Evolutionary conservation across 1,140 invertebrate genomes (phyloP).

Genomic region (Eupristina koningsbergeri): DNA sequence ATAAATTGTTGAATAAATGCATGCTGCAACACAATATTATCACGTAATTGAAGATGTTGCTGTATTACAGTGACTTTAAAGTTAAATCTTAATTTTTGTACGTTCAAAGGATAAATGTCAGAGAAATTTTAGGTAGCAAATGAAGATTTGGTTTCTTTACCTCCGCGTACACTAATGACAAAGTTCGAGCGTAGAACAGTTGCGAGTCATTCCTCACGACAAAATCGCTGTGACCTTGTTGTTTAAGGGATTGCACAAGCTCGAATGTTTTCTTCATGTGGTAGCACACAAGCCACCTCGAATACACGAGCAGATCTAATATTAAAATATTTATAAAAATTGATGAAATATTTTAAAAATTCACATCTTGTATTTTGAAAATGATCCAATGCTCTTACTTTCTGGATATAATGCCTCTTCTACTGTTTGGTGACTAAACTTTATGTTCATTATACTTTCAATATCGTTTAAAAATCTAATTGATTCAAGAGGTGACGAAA

Average conservation of each 20-base stretch:
- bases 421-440: slow-evolving; percentile 70
- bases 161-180: slow-evolving; percentile 86
- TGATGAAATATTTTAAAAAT: background rate
- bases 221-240: slow-evolving; percentile 79
- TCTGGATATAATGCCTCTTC: slow-evolving; percentile 70
- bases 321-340: slow-evolving; percentile 24
- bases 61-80: background rate
- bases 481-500: slow-evolving; percentile 77
- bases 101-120: background rate
- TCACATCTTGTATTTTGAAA: background rate
- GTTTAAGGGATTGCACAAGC: slow-evolving; percentile 75
- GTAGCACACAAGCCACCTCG: slow-evolving; percentile 89
- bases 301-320: slow-evolving; percentile 82
- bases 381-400: slow-evolving; percentile 76
- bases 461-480: slow-evolving; percentile 77
- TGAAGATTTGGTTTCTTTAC: slow-evolving; percentile 62
- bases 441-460: slow-evolving; percentile 71
- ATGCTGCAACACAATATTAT: slow-evolving; percentile 71
- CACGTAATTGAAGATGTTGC: too few relatives aligned
- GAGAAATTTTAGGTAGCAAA: background rate
- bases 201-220: slow-evolving; percentile 86
- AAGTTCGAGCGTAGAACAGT: slow-evolving; percentile 83
- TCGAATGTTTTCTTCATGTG: slow-evolving; percentile 81
- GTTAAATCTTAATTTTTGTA: background rate
- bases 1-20: slow-evolving; percentile 77